Base-by-base conservation (phyloP, 2,113 vertebrate species). In the Struthio camelus region DNA sequence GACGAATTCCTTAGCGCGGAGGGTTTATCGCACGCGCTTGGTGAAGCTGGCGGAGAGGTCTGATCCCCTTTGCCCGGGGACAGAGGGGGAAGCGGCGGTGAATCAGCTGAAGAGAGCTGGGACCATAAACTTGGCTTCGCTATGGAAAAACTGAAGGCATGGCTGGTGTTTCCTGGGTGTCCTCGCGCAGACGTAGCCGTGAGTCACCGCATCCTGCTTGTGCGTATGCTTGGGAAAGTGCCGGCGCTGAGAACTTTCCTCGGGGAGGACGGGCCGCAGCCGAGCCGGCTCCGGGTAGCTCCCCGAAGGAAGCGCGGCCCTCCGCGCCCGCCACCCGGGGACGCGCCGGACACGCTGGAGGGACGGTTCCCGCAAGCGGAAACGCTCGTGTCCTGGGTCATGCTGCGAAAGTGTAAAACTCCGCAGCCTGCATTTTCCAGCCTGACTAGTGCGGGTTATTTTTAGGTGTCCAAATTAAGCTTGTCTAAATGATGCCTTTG, bases 381-480 rank as follows among this genome's bases (percentile, higher is more conserved):
- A 53, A 28, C 4, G 32, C 40, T 61, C 1, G 0, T 46, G 86
- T n/a, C 78, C 89, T 3, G 1, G 69, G 64, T 69, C 0, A 23
- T 62, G 89, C 94, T 67, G 42, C 2, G 11, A 8, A 80, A 59
- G 89, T 5, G 56, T 14, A 76, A 64, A 93, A 48, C 77, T 93
- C 85, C 64, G 14, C 84, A 62, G 92, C 88, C 79, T 56, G 91
- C 61, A 2, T 91, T 85, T 94, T 95, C 79, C 85, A 86, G 72
- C 85, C 91, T 93, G 91, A 91, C 95, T 67, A 61, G 93, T 86
- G 92, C 93, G 1, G 79, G 87, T 93, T 97, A 95, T 96, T 97
- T 97, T 96, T 96, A 97, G 96, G 91, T 54, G 91, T 80, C 94
- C 90, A 66, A 91, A 91, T 93, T 93, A 87, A 96, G 96, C 93